A percentile compares a stretch with the other conserved stretches of the same genome.
Conservation (phyloP, 2,888 invertebrate genomes). For the Gerosis bhagava region DNA sequence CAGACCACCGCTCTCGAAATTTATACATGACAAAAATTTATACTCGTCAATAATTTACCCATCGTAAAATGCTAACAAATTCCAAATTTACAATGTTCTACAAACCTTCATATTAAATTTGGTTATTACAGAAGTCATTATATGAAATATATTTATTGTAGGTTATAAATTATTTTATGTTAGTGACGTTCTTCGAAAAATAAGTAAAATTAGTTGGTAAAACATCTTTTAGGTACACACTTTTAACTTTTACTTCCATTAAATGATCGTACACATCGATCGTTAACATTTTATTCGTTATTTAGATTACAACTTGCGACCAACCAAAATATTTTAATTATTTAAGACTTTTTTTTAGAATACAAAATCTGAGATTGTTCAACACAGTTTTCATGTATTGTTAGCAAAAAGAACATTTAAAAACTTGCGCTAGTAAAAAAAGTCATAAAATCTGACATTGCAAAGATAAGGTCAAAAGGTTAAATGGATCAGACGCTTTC, state of each 20-base stretch:
- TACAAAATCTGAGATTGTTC: too few relatives aligned
- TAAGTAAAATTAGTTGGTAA: too few relatives aligned
- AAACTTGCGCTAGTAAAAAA: too few relatives aligned
- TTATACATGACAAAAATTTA: neutral
- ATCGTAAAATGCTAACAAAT: slow-evolving; percentile 18
- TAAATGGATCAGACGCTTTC: slow-evolving; percentile 50
- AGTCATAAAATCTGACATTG: slow-evolving; percentile 46
- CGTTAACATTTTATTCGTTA: too few relatives aligned
- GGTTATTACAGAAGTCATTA: slow-evolving; percentile 6
- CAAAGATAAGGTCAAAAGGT: slow-evolving; percentile 51
- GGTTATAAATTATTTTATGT: neutral
- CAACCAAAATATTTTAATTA: too few relatives aligned
- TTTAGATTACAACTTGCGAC: too few relatives aligned
- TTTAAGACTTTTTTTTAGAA: too few relatives aligned
- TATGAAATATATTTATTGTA: neutral
- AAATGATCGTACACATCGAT: too few relatives aligned
- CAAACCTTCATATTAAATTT: neutral
- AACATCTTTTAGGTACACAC: too few relatives aligned
- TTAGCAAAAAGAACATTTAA: too few relatives aligned
- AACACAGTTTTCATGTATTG: too few relatives aligned
- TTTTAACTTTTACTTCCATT: too few relatives aligned
- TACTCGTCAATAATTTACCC: slow-evolving; percentile 8
- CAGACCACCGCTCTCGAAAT: slow-evolving; percentile 6
- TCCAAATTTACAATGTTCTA: neutral
- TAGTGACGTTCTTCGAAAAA: neutral